A percentile compares a stretch with the other conserved stretches of the same genome.
Conservation (phyloP, 1,140 invertebrate genomes). For the Aplysia californica region DNA sequence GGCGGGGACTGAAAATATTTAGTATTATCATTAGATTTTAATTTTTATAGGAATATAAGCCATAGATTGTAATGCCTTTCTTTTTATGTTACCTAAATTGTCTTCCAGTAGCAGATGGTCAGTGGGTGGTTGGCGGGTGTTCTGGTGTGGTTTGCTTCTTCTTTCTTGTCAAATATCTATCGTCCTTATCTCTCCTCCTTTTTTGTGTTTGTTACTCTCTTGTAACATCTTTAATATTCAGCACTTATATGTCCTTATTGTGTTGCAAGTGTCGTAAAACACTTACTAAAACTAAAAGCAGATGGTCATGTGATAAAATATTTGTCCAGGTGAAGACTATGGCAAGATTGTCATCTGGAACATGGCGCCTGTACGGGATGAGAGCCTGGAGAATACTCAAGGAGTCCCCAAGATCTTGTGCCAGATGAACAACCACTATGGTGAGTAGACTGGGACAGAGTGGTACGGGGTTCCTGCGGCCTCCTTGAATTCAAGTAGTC, state of each 20-base stretch:
- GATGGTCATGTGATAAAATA: background rate
- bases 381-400: conserved; percentile 74
- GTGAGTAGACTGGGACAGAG: conserved; percentile 74
- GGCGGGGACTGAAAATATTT: background rate
- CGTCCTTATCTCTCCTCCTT: background rate
- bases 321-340: conserved; percentile 61
- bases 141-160: no score
- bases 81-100: background rate
- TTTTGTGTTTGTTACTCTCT: background rate
- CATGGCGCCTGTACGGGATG: conserved; percentile 83
- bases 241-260: background rate
- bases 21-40: background rate
- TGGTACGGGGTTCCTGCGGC: no score
- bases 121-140: no score
- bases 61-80: background rate
- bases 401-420: conserved; percentile 92
- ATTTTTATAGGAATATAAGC: background rate
- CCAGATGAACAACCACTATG: conserved; percentile 93
- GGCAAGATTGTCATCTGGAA: conserved; percentile 92
- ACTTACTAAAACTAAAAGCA: no score
- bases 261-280: background rate
- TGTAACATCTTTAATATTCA: background rate
- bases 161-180: background rate
- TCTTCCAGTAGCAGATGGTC: background rate
- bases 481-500: no score